These are phyloP conservation scores for Mongoloraphidia duomilia DNA, from an alignment of 2,888 invertebrate genomes.

Conservation along the genomic window DNA sequence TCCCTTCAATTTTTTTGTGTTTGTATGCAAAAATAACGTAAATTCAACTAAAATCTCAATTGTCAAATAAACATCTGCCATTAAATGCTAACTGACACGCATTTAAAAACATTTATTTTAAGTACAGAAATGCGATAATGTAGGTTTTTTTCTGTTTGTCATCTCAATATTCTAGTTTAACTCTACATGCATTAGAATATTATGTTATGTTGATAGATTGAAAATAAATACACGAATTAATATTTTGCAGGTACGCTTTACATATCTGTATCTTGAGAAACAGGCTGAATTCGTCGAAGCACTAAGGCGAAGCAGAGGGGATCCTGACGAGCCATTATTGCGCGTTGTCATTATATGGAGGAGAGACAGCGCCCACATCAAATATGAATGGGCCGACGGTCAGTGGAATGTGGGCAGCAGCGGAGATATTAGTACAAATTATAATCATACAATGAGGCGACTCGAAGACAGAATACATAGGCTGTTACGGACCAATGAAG, in stretches of 20 bases:
- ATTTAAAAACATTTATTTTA: too few species aligned
- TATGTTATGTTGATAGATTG: too few species aligned
- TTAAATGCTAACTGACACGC: too few species aligned
- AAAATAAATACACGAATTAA: background rate
- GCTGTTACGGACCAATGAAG: slow-evolving; percentile 56
- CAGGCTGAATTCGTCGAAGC: slow-evolving; percentile 73
- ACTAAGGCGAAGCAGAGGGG: slow-evolving; percentile 46
- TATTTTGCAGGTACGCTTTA: slow-evolving; percentile 54
- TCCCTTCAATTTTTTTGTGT: too few species aligned
- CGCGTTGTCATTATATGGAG: slow-evolving; percentile 85
- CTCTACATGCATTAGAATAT: too few species aligned
- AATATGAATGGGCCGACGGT: slow-evolving; percentile 78
- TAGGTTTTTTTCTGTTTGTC: too few species aligned
- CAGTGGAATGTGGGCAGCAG: slow-evolving; percentile 38
- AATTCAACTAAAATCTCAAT: too few species aligned
- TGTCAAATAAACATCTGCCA: too few species aligned
- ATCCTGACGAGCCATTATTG: slow-evolving; percentile 49
- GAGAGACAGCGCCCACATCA: slow-evolving; percentile 67
- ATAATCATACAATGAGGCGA: slow-evolving; percentile 58
- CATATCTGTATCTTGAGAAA: slow-evolving; percentile 74
- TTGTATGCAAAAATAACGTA: too few species aligned
- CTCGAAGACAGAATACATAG: slow-evolving; percentile 58
- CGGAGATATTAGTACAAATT: slow-evolving; percentile 23
- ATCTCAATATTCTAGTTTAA: too few species aligned
- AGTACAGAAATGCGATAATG: too few species aligned